Evolutionary conservation across 2,888 invertebrate species (phyloP), one percentile per base, ranked within the genome.

Genomic region (Arrhopalites spinosus): DNA sequence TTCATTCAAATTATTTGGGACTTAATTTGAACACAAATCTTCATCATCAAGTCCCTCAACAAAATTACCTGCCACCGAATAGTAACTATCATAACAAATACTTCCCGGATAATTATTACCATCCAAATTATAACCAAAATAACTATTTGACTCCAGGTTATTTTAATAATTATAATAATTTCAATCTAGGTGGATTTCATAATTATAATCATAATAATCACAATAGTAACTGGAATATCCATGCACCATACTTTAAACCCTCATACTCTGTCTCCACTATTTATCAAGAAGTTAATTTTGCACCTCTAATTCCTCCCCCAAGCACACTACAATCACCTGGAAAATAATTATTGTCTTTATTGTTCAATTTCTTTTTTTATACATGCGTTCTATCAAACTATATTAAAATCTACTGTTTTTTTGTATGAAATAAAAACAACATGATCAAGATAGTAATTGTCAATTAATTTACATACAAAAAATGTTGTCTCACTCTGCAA

Each of bases 221-320:
- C 25, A 59, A 36, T 67, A 66, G 25, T 25, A 47, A 43, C 53
- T 70, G 75, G 75, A 70, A 61, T 29, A 61, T 81, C 23, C 78
- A 81, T 71, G 81, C 80, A 30, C 81, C 82, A 11, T 82, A 79
- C 59, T 82, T 78, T 71, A 81, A 79, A 76, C 82, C 82, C 0
- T 73, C 75, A 7, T 81, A 78, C 59, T 80, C 80, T 1, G 47
- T 79, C 45, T 80, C 78, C 20, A 75, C 78, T 3, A 74, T 82
- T 0, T 82, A 77, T 53, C 80, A 81, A 74, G 81, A 82, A 70
- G 74, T 81, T 17, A 70, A 56, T 11, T 81, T 82, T 78, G 50
- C 56, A 30, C 71, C 77, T 2, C 29, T 30, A 45, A 15, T 66
- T n/a, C 66, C 66, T 45, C 66, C 66, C 2, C 66, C 66, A 23